Percentiles rank a stretch among this genome's conserved stretches.
Conservation (phyloP, 53 echinoderm and acorn worm genomes). For the Holothuria leucospilota region DNA sequence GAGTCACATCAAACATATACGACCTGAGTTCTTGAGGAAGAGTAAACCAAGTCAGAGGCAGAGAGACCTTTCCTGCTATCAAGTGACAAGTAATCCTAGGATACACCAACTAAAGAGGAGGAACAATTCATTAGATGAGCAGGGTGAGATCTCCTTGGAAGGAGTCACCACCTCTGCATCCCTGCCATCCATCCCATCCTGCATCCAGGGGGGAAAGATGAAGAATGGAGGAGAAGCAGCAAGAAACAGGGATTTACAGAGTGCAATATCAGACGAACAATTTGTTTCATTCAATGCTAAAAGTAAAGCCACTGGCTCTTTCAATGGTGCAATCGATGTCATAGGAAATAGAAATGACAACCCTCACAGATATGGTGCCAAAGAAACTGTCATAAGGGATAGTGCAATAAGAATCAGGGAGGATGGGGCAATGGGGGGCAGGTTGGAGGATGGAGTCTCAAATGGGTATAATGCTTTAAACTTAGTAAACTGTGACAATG, state of each 20-base stretch:
- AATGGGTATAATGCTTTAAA: slow-evolving; percentile 18
- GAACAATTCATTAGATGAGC: background rate
- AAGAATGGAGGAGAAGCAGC: too few species aligned
- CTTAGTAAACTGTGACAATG: background rate
- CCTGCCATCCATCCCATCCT: slow-evolving; percentile 33
- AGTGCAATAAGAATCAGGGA: slow-evolving; percentile 25
- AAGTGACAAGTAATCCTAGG: background rate
- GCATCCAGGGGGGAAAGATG: background rate
- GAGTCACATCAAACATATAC: slow-evolving; percentile 71
- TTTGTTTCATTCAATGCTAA: background rate
- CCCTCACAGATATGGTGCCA: background rate
- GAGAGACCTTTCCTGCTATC: slow-evolving; percentile 30
- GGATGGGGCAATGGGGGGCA: background rate
- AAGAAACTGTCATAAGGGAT: background rate
- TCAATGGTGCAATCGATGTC: slow-evolving; percentile 21
- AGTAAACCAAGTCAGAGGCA: slow-evolving; percentile 9
- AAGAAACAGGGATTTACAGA: background rate
- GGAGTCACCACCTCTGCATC: slow-evolving; percentile 17
- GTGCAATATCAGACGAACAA: slow-evolving; percentile 42
- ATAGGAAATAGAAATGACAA: background rate
- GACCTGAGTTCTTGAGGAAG: slow-evolving; percentile 65
- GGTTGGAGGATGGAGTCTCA: background rate
- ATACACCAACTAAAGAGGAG: background rate
- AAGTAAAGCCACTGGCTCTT: background rate
- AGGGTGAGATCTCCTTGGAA: background rate